Base-by-base conservation (phyloP, 2,797 vertebrate genomes). In the Kryptolebias ocellatus region DNA sequence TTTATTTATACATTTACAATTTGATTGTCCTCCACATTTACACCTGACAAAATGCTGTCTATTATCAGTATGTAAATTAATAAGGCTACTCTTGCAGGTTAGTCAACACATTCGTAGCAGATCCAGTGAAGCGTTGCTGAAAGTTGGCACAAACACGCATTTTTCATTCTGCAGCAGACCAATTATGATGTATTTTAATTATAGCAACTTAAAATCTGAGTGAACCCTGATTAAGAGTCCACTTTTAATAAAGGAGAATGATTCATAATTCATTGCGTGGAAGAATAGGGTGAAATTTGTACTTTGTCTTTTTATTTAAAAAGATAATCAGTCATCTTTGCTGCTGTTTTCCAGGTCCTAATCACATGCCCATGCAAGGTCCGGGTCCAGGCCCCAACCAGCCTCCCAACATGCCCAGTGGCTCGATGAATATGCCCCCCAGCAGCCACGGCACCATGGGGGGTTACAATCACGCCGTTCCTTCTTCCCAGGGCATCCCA, bases 361-460 rank as follows among this genome's bases (percentile, higher is more conserved):
- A 98, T 90, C 98, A 99, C 80, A 97, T 99, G 94, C 94, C 97
- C 89, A 96, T 99, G 94, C 98, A 98, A 92, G 97, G 97, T 87
- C 97, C 97, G 17, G 97, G 96, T 74, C 96, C 97, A 64, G 98
- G 96, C 78, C 96, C 98, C 67, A 98, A 90, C 92, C 98, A 98
- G 60, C 95, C 97, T 53, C 95, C 98, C 18, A 98, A 90, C 79
- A 96, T 99, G 94, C 94, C 96, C 5, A 97, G 94, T 75, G 95
- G 93, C 89, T 93, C 97, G 47, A 96, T 99, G 94, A 97, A 95
- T 85, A 98, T 99, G 87, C 95, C 97, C 88, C 95, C 98, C 73
- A 98, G 93, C 90, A 96, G 94, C 92, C 98, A 99, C 51, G 95
- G 96, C 57, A 94, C 98, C 16, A 97, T 99, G 96, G 98, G 96